These are phyloP conservation scores for Monomorium pharaonis DNA, from an alignment of 1,140 invertebrate genomes.

Conservation along the genomic window DNA sequence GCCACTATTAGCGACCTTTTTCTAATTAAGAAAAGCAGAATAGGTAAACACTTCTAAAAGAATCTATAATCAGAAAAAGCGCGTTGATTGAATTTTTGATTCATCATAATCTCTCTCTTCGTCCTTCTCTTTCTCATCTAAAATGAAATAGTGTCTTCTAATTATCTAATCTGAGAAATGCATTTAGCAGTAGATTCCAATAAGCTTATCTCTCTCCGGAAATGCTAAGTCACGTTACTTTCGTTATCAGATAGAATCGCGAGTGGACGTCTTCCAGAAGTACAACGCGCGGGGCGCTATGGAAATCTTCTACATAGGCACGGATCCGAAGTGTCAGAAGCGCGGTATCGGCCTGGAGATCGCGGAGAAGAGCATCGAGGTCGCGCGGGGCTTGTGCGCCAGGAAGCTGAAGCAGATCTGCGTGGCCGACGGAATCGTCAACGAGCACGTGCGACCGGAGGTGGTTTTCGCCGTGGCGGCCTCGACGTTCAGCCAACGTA, in stretches of 20 bases:
- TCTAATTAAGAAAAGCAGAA: no score
- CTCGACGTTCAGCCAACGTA: slow-evolving; percentile 76
- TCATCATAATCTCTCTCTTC: neutral
- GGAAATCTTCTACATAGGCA: slow-evolving; percentile 79
- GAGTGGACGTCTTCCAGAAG: slow-evolving; percentile 73
- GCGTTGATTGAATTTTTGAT: neutral
- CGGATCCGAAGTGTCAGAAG: slow-evolving; percentile 69
- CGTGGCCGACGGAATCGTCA: slow-evolving; percentile 45
- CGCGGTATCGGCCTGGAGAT: slow-evolving; percentile 71
- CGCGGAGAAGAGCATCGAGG: slow-evolving; percentile 67
- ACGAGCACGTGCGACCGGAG: slow-evolving; percentile 61
- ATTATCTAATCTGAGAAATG: neutral
- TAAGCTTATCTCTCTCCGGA: neutral
- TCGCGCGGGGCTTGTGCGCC: slow-evolving; percentile 45
- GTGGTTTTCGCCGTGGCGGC: slow-evolving; percentile 74
- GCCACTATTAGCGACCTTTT: no score
- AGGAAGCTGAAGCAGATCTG: slow-evolving; percentile 32
- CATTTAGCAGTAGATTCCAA: neutral
- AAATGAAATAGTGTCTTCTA: neutral
- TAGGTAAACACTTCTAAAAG: no score
- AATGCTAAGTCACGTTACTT: neutral
- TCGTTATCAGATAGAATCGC: slow-evolving; percentile 70
- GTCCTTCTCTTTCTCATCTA: neutral
- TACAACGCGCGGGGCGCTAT: slow-evolving; percentile 65
- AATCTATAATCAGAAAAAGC: no score